These are phyloP conservation scores for Ochlodes sylvanus DNA, from an alignment of 2,888 invertebrate species.

Conservation along the genomic window DNA sequence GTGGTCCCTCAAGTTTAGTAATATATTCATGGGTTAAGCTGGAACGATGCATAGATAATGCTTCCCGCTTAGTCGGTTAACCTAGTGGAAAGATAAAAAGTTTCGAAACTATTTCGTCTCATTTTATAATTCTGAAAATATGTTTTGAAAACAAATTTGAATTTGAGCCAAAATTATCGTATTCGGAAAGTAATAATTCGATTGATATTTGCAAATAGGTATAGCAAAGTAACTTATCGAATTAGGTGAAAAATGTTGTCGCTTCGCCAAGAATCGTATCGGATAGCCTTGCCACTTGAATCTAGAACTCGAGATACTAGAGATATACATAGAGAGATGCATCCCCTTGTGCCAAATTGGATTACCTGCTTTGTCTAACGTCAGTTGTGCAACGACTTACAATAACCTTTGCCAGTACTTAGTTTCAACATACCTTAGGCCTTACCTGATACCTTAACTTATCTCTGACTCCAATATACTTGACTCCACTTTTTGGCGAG, in stretches of 20 bases:
- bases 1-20: constrained; percentile 24
- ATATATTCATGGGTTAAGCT: constrained; percentile 34
- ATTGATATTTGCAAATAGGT: constrained; percentile 29
- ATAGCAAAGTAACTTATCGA: constrained; percentile 31
- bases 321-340: constrained; percentile 19
- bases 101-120: background rate
- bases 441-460: no score
- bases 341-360: constrained; percentile 28
- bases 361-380: constrained; percentile 29
- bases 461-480: no score
- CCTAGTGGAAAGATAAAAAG: constrained; percentile 3
- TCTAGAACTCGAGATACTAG: constrained; percentile 17
- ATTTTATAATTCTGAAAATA: background rate
- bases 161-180: constrained; percentile 18
- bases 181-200: constrained; percentile 24
- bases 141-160: constrained; percentile 1
- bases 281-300: constrained; percentile 29
- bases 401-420: background rate
- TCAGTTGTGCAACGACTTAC: constrained; percentile 12
- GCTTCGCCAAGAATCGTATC: constrained; percentile 33
- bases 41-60: constrained; percentile 30
- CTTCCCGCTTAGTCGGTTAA: constrained; percentile 17
- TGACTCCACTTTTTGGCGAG: background rate
- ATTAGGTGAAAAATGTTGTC: constrained; percentile 33
- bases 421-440: no score